Percentiles rank a stretch among this genome's conserved stretches.
phyloP scores from a whole-genome alignment of 2,888 invertebrate genomes.

The Terebella lapidaria region DNA sequence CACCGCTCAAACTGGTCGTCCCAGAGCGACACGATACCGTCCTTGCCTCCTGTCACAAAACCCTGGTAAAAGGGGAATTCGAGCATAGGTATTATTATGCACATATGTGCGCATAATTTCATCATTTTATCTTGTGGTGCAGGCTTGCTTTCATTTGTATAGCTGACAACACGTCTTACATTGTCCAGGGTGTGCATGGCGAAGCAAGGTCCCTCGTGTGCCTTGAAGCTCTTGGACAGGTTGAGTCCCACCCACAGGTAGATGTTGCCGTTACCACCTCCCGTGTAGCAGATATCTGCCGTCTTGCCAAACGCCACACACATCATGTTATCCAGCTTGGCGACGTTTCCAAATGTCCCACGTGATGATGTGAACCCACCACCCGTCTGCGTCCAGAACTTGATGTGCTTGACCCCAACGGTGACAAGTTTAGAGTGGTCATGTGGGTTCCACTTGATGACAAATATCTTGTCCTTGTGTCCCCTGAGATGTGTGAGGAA shows the following conservation, averaged over 20 bases:
- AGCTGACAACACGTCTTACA: too few relatives aligned
- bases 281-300: conserved; percentile 48
- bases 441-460: conserved; percentile 53
- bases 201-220: conserved; percentile 54
- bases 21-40: conserved; percentile 54
- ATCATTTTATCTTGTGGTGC: too few relatives aligned
- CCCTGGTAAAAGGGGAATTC: conserved; percentile 38
- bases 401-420: conserved; percentile 55
- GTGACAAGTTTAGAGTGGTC: conserved; percentile 50
- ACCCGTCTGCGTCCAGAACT: conserved; percentile 54
- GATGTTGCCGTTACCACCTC: conserved; percentile 52
- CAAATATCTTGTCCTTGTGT: conserved; percentile 55
- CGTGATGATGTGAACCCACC: conserved; percentile 53
- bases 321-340: conserved; percentile 53
- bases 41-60: conserved; percentile 55
- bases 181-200: conserved; percentile 53
- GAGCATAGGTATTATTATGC: too few relatives aligned
- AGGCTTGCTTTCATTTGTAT: too few relatives aligned
- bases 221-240: conserved; percentile 49
- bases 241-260: conserved; percentile 50
- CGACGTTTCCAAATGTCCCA: conserved; percentile 51
- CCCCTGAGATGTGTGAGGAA: conserved; percentile 35
- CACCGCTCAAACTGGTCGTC: conserved; percentile 51
- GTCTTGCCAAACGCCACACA: conserved; percentile 50
- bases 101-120: too few relatives aligned